A percentile compares a stretch with the other conserved stretches of the same genome.
Evolutionary conservation across 2,113 vertebrate genomes (phyloP).

Genomic region (Rhagologus leucostigma): DNA sequence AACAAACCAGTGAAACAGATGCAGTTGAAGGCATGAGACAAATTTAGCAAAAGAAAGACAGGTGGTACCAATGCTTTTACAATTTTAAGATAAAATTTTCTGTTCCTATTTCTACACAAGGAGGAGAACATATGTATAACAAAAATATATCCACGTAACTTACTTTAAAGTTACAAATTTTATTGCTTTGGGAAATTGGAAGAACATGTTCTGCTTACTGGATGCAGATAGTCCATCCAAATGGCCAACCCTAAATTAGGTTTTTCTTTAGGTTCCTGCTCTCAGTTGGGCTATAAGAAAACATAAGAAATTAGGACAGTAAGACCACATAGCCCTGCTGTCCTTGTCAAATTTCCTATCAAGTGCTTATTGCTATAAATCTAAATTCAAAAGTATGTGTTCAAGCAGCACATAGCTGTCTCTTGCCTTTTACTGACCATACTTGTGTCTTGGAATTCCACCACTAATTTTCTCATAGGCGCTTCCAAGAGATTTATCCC

Average conservation of each 20-base stretch:
- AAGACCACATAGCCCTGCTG: not conserved
- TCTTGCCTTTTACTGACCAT: not conserved
- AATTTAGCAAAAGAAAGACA: not conserved
- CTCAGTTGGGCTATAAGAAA: not conserved
- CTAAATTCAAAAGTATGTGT: not conserved
- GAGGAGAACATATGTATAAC: not conserved
- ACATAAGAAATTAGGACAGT: not conserved
- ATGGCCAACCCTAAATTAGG: not conserved
- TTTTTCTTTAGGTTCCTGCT: not conserved
- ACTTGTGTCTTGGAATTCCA: not conserved
- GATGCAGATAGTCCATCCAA: not conserved
- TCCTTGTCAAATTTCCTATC: not conserved
- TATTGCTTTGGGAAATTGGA: not conserved
- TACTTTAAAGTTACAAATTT: not conserved
- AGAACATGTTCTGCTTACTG: not conserved
- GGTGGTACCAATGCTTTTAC: not conserved
- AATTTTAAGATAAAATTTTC: not conserved
- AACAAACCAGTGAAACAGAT: not conserved
- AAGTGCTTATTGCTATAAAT: not conserved
- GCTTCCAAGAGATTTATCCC: not conserved
- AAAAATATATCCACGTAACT: not conserved
- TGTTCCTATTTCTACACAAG: not conserved
- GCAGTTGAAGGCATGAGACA: not conserved
- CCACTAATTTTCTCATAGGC: not conserved
- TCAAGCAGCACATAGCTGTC: not conserved